A percentile compares a stretch with the other conserved stretches of the same genome.
Conservation (phyloP, 2,797 vertebrate species). For the Fundulus diaphanus region DNA sequence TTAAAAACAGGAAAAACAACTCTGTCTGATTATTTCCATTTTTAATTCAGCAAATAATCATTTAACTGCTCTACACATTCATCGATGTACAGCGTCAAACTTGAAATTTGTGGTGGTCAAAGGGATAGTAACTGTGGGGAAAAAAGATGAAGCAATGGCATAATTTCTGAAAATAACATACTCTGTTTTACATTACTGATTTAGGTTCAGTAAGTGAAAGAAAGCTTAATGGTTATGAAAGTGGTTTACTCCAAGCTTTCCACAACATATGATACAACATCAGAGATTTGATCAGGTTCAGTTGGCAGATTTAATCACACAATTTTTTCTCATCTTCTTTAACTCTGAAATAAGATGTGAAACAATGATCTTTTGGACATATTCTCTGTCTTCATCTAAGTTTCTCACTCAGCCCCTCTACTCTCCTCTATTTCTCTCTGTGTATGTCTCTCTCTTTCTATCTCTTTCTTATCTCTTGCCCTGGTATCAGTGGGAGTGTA, state of each 20-base stretch:
- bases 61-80: not conserved
- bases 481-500: slow-evolving; percentile 65
- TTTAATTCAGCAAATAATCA: not conserved
- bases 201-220: not conserved
- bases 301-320: slow-evolving; percentile 74
- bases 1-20: too few species aligned
- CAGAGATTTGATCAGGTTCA: slow-evolving; percentile 56
- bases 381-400: slow-evolving; percentile 18
- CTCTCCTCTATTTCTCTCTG: not conserved
- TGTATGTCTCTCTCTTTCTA: not conserved
- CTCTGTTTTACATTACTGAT: too few species aligned
- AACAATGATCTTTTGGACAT: slow-evolving; percentile 26
- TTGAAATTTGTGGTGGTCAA: not conserved
- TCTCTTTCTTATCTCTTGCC: slow-evolving; percentile 10
- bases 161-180: not conserved
- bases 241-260: slow-evolving; percentile 52
- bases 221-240: slow-evolving; percentile 39
- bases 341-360: slow-evolving; percentile 27
- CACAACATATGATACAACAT: slow-evolving; percentile 60
- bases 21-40: too few species aligned
- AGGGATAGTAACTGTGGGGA: not conserved
- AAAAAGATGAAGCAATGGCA: too few species aligned
- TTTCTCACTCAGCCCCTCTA: slow-evolving; percentile 1
- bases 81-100: not conserved
- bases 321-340: slow-evolving; percentile 34